Conservation (phyloP, 2,888 invertebrate genomes). For the Ectobius pallidus region DNA sequence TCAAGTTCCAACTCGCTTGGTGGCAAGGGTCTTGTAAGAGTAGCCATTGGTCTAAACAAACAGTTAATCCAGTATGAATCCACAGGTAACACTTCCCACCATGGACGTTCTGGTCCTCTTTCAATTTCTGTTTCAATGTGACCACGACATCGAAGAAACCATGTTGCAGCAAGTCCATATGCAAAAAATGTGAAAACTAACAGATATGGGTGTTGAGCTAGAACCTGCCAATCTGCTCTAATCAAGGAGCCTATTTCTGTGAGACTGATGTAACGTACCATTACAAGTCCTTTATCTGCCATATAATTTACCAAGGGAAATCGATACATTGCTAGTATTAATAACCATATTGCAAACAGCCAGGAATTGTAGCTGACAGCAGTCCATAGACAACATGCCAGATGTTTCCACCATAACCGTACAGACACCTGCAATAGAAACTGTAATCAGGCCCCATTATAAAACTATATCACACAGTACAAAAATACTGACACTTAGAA, state of each 20-base stretch:
- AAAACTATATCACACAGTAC: too few species aligned
- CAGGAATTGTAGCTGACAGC: conserved; percentile 56
- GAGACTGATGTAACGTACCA: conserved; percentile 50
- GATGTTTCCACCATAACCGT: conserved; percentile 52
- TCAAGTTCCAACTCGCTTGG: conserved; percentile 51
- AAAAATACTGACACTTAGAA: too few species aligned
- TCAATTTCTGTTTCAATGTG: conserved; percentile 28
- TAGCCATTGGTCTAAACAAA: conserved; percentile 49
- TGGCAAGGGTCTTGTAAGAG: conserved; percentile 47
- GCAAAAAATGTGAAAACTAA: conserved; percentile 49
- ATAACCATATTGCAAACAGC: conserved; percentile 55
- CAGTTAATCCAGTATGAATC: conserved; percentile 49
- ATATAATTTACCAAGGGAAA: conserved; percentile 52
- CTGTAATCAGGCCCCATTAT: too few species aligned
- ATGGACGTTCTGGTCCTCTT: conserved; percentile 46
- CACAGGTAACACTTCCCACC: conserved; percentile 54
- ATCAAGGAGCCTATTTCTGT: conserved; percentile 49
- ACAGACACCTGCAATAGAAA: conserved; percentile 47
- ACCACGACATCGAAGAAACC: conserved; percentile 38
- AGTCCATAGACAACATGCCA: conserved; percentile 51
- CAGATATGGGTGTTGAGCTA: conserved; percentile 46
- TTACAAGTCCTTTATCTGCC: conserved; percentile 50
- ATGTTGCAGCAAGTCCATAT: conserved; percentile 44
- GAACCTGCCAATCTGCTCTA: conserved; percentile 47
- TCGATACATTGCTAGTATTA: conserved; percentile 54